These are phyloP conservation scores for Sphaerolaimus hirsutus DNA, from an alignment of 2,888 invertebrate genomes.

Conservation along the genomic window DNA sequence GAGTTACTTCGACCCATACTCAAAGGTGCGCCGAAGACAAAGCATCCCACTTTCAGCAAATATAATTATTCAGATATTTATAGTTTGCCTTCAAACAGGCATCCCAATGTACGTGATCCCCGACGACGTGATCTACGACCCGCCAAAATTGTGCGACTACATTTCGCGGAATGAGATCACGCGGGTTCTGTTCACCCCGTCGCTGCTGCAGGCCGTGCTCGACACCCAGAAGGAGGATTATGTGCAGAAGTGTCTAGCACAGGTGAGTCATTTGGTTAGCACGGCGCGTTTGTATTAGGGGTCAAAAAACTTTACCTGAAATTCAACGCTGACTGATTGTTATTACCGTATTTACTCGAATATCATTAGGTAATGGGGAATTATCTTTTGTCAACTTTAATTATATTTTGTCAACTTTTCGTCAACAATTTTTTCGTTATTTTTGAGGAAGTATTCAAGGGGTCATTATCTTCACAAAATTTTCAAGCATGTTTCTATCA, in stretches of 20 bases:
- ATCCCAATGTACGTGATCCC: slow-evolving; percentile 27
- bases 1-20: slow-evolving; percentile 28
- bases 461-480: too few relatives aligned
- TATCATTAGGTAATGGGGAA: too few relatives aligned
- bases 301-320: too few relatives aligned
- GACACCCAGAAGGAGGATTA: slow-evolving; percentile 14
- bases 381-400: too few relatives aligned
- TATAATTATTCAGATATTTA: neutral
- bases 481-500: too few relatives aligned
- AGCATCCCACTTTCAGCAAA: neutral
- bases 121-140: slow-evolving; percentile 28
- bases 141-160: slow-evolving; percentile 22
- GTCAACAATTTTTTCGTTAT: too few relatives aligned
- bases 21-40: slow-evolving; percentile 21
- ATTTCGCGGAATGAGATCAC: slow-evolving; percentile 24
- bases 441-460: too few relatives aligned
- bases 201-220: slow-evolving; percentile 26
- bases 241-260: slow-evolving; percentile 5
- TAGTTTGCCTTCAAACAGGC: slow-evolving; percentile 12
- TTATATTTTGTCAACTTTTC: too few relatives aligned
- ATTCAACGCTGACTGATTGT: too few relatives aligned
- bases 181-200: slow-evolving; percentile 29
- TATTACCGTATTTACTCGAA: too few relatives aligned
- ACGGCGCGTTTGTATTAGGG: too few relatives aligned
- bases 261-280: too few relatives aligned